These are phyloP conservation scores for Pseudochromis fuscus DNA, from an alignment of 2,797 vertebrate genomes.

Conservation along the genomic window DNA sequence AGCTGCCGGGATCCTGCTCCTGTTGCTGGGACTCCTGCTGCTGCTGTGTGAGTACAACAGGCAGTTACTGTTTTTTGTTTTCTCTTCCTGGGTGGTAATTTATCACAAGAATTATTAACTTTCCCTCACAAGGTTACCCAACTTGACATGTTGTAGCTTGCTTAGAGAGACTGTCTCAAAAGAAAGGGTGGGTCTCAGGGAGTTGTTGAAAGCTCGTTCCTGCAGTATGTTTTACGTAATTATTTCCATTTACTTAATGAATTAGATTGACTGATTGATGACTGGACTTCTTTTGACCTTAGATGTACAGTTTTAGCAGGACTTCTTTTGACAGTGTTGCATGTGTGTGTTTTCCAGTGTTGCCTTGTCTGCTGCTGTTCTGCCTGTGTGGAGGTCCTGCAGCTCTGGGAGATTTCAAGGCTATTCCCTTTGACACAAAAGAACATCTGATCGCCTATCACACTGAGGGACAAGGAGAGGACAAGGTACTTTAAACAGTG, in stretches of 20 bases:
- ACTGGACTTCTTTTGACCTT: not conserved
- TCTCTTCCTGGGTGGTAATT: not conserved
- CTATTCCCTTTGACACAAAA: conserved; percentile 82
- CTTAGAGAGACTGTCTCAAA: not conserved
- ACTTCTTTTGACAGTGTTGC: not conserved
- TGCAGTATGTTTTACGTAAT: not conserved
- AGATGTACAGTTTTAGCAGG: not conserved
- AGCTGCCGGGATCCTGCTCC: conserved; percentile 70
- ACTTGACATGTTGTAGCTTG: conserved; percentile 13
- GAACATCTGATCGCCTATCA: conserved; percentile 90
- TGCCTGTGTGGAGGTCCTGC: conserved; percentile 86
- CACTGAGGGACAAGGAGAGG: conserved; percentile 92
- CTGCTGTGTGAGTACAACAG: conserved; percentile 81
- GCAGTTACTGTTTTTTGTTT: not conserved
- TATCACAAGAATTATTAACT: not conserved
- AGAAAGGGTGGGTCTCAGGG: not conserved
- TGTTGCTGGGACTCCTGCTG: conserved; percentile 85
- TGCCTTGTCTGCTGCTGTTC: conserved; percentile 91
- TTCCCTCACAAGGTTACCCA: not conserved
- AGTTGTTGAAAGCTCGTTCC: not conserved
- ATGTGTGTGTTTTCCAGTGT: conserved; percentile 79
- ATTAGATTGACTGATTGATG: not conserved
- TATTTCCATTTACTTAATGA: not conserved
- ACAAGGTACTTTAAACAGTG: conserved; percentile 84
- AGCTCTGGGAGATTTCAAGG: conserved; percentile 81